These are phyloP conservation scores for Empis stercorea DNA, from an alignment of 2,888 invertebrate genomes.

Conservation along the genomic window DNA sequence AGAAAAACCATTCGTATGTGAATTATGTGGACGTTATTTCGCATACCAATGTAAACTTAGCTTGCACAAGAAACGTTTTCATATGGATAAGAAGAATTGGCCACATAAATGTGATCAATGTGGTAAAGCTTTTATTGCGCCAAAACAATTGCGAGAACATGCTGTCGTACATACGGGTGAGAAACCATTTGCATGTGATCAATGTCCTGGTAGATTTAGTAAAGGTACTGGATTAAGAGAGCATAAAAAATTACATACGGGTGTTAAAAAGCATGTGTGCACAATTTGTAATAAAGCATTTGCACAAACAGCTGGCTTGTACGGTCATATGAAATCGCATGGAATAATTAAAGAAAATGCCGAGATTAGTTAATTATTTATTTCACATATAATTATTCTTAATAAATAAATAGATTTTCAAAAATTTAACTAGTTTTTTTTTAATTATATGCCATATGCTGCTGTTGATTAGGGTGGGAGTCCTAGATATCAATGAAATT, in stretches of 20 bases:
- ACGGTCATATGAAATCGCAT: constrained; percentile 11
- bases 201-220: constrained; percentile 6
- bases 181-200: constrained; percentile 9
- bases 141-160: not conserved
- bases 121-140: not conserved
- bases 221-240: constrained; percentile 3
- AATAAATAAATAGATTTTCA: too few relatives aligned
- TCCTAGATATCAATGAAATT: too few relatives aligned
- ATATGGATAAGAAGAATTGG: not conserved
- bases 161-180: not conserved
- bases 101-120: not conserved
- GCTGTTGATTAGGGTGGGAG: too few relatives aligned
- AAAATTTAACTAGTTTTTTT: too few relatives aligned
- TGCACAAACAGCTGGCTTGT: constrained; percentile 13
- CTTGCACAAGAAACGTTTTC: not conserved
- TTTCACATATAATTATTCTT: too few relatives aligned
- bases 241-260: constrained; percentile 8
- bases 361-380: too few relatives aligned
- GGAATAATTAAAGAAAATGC: not conserved
- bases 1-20: not conserved
- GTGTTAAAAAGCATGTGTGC: constrained; percentile 16
- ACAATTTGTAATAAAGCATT: constrained; percentile 8
- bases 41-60: not conserved
- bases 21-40: not conserved
- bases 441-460: too few relatives aligned